Evolutionary conservation across 2,797 vertebrate species (phyloP), one percentile per base, ranked within the genome.

Genomic region (Coccyzus lansbergi): DNA sequence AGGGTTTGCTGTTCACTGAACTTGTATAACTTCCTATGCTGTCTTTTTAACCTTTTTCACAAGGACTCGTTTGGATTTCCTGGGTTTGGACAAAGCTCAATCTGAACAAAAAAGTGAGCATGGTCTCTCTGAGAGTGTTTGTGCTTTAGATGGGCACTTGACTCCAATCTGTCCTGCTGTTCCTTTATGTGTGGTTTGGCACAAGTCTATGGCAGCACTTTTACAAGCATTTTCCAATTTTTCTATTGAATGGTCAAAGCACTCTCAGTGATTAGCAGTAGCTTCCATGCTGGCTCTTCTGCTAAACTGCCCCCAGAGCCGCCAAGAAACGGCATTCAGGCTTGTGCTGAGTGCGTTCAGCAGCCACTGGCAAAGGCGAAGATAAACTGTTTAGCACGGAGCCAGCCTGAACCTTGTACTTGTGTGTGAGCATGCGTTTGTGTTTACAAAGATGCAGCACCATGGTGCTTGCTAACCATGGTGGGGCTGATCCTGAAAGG

Each of bases 171-270:
- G 21, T 90, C 95, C 93, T 80, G 80, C 93, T 95, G 92, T 92
- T 96, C 80, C 83, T 95, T 97, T 95, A 36, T 93, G 63, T 84
- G 89, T 3, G 1, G 29, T 68, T 95, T 95, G 94, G 95, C 95
- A 93, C 92, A 81, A 84, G 69, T 76, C 87, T 95, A 3, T 59
- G 79, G 92, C 64, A 86, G 72, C 80, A 62, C 78, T 92, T 93
- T 87, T 81, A 31, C 55, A 74, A 78, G 88, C 67, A 55, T 95
- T 79, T 94, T 96, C 86, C 93, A 93, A 15, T 88, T 96, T 92
- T 91, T 84, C 70, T 72, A 84, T 88, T 62, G 79, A 94, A 74
- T 71, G 74, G 79, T 88, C 95, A 92, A 79, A 93, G 88, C 60
- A 40, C 79, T 52, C 49, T 77, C 38, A 79, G 82, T 51, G 92